Base-by-base conservation (phyloP, 1,140 invertebrate genomes). In the Phenacoccus solenopsis region DNA sequence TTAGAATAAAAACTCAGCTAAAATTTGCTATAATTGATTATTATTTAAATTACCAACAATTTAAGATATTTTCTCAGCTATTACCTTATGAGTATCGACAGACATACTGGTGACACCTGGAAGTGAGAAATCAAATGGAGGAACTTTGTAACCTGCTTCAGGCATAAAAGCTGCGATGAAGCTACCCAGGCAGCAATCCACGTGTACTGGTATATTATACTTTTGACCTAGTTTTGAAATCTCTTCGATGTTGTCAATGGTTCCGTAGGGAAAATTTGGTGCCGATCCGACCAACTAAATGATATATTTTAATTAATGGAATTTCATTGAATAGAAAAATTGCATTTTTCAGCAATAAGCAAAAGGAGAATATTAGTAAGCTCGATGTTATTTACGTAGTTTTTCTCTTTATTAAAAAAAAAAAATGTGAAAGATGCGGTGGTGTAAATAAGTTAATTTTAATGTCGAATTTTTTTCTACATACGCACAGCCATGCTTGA, bases 141-240 rank as follows among this genome's bases (percentile, higher is more conserved):
- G 85, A 0, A 96, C 71, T 0, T 78, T 72, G 77, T 85, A 96
- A 0, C 95, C 95, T 25, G 91, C 92, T 64, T 87, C 82, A 30
- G 87, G 81, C 88, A 98, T 94, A 78, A 99, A 98, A 24, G 89
- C 90, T 9, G 96, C 85, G 1, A 99, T 79, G 81, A 99, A 98
- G 49, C 97, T 96, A 12, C 97, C 97, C 0, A 99, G 83, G 79
- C 98, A 99, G 30, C 90, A 91, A 81, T 99, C 98, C 20, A 98
- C 96, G 81, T 99, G 98, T 2, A 99, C 91, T 12, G 97, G 96
- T 73, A 99, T 90, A 64, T 88, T 83, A 76, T 96, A 94, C 74
- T 88, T 86, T 0, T 83, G 13, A 1, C 96, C 98, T 3, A 98
- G 76, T 75, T 86, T 82, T 0, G 90, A 87, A 75, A 99, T 91